Percentiles rank a stretch among this genome's conserved stretches.
Evolutionary conservation across 2,888 invertebrate species (phyloP).

Genomic region (Laothoe populi): DNA sequence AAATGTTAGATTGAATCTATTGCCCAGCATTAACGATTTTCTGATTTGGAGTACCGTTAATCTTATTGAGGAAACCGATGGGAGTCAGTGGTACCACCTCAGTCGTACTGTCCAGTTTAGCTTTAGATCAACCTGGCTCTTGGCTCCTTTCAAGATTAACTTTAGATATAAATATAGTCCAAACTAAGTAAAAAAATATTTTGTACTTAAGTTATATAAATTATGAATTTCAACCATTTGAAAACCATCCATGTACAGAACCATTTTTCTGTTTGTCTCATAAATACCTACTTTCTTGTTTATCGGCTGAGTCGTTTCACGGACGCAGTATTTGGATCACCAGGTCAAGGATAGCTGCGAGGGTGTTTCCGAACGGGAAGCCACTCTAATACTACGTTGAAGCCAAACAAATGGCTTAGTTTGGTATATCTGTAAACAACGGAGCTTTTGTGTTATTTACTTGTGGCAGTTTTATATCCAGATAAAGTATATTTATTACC

Average conservation of each 20-base stretch:
- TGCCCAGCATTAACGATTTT: too few species aligned
- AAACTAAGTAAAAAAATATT: not conserved
- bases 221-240: too few species aligned
- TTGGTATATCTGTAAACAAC: conserved; percentile 6
- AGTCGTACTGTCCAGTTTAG: too few species aligned
- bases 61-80: too few species aligned
- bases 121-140: too few species aligned
- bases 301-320: conserved; percentile 5
- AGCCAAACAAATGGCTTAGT: conserved; percentile 12
- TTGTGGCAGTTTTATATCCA: not conserved
- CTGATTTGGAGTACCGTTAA: too few species aligned
- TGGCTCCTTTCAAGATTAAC: too few species aligned
- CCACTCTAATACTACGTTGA: not conserved
- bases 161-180: too few species aligned
- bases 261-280: not conserved
- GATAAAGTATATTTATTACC: not conserved
- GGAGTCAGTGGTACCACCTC: too few species aligned
- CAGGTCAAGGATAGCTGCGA: conserved; percentile 21
- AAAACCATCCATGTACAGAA: not conserved
- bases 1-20: too few species aligned
- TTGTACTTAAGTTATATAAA: not conserved
- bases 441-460: conserved; percentile 5
- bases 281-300: not conserved
- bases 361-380: conserved; percentile 13
- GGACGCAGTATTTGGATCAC: conserved; percentile 24